Conservation (phyloP, 1,140 invertebrate genomes). For the Alviniconcha marisindica region DNA sequence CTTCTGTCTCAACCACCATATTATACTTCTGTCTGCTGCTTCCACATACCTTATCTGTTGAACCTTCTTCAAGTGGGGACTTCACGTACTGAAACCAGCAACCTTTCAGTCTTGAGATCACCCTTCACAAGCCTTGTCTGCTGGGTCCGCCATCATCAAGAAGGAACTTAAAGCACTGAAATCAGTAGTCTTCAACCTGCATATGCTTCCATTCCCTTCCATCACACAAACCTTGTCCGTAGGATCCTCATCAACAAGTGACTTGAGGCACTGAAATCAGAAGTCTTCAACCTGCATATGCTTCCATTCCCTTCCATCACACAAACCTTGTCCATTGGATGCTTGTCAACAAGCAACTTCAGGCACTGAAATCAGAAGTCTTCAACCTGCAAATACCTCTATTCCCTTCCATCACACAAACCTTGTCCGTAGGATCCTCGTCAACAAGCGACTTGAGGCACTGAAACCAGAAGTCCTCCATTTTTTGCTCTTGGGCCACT, state of each 20-base stretch:
- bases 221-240: neutral
- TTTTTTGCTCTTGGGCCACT: neutral
- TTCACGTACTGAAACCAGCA: neutral
- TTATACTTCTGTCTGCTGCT: too few species aligned
- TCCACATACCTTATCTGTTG: too few species aligned
- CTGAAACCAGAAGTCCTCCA: neutral
- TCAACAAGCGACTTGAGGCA: neutral
- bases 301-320: neutral
- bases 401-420: neutral
- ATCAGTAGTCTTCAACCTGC: neutral
- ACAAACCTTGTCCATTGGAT: neutral
- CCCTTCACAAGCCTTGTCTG: neutral
- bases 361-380: neutral
- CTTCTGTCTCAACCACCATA: too few species aligned
- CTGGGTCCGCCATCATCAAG: neutral
- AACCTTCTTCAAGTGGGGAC: neutral
- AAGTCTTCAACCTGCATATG: neutral
- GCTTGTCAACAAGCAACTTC: neutral
- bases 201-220: neutral
- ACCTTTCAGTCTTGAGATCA: neutral
- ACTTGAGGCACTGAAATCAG: neutral
- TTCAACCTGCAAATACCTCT: neutral
- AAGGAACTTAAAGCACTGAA: too few species aligned
- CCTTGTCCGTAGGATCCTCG: neutral
- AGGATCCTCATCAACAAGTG: neutral